Conservation (phyloP, 1,140 invertebrate genomes). For the Caenorhabditis briggsae region DNA sequence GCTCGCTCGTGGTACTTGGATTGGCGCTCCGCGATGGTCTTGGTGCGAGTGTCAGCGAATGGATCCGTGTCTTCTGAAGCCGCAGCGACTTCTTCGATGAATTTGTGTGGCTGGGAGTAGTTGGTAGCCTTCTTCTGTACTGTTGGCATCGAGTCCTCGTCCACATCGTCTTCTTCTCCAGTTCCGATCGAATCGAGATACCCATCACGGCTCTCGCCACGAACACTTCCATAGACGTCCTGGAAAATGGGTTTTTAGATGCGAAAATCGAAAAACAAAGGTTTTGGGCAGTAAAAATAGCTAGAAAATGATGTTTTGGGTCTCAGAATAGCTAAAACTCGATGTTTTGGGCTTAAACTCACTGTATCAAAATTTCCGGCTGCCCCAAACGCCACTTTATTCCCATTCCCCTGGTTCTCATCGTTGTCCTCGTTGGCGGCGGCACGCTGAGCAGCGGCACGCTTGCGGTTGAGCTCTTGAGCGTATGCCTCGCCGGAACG, state of each 20-base stretch:
- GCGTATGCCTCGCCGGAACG: slow-evolving; percentile 48
- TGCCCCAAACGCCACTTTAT: slow-evolving; percentile 60
- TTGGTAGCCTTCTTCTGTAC: slow-evolving; percentile 44
- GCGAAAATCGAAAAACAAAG: too few species aligned
- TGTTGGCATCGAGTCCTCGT: slow-evolving; percentile 58
- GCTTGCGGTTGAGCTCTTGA: slow-evolving; percentile 59
- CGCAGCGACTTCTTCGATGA: slow-evolving; percentile 71
- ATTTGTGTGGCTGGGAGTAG: slow-evolving; percentile 66
- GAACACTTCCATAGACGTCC: slow-evolving; percentile 68
- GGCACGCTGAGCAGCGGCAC: slow-evolving; percentile 9
- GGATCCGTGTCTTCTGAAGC: slow-evolving; percentile 87
- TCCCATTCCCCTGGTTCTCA: slow-evolving; percentile 8
- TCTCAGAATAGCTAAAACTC: not conserved
- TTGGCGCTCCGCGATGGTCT: slow-evolving; percentile 91
- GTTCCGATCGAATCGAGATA: slow-evolving; percentile 65
- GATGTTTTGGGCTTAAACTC: not conserved
- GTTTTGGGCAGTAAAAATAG: not conserved
- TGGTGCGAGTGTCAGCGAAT: slow-evolving; percentile 90
- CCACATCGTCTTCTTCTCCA: slow-evolving; percentile 67
- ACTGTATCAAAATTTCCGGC: slow-evolving; percentile 61
- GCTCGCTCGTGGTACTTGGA: slow-evolving; percentile 94
- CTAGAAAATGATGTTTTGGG: not conserved
- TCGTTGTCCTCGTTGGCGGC: slow-evolving; percentile 41
- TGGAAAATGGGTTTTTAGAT: slow-evolving; percentile 7
- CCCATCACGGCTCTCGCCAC: slow-evolving; percentile 47